Conservation (phyloP, 2,888 invertebrate species). For the Latheticus oryzae region DNA sequence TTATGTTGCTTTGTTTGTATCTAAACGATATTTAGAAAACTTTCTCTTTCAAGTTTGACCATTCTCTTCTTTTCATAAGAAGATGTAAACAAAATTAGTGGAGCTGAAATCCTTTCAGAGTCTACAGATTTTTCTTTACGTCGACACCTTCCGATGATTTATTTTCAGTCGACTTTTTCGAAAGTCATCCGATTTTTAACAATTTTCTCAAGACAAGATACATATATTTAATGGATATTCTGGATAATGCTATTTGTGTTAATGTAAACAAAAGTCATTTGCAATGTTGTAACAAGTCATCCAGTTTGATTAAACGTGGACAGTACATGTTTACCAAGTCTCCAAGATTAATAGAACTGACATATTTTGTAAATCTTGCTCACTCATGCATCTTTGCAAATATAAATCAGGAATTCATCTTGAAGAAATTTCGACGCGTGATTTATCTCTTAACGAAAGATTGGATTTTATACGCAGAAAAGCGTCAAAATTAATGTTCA, state of each 20-base stretch:
- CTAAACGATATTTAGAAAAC: too few relatives aligned
- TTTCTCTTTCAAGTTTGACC: conserved; percentile 6
- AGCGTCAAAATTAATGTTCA: conserved; percentile 17
- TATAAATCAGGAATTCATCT: conserved; percentile 32
- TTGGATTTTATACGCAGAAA: conserved; percentile 9
- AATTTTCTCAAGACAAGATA: conserved; percentile 6
- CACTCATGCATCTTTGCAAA: conserved; percentile 28
- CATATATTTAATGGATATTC: too few relatives aligned
- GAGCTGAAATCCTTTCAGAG: conserved; percentile 33
- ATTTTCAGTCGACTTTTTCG: conserved; percentile 22
- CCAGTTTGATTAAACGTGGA: conserved; percentile 9
- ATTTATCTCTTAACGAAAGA: conserved; percentile 31
- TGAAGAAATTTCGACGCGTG: conserved; percentile 18
- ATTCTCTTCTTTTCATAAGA: conserved; percentile 2
- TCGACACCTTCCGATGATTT: conserved; percentile 27
- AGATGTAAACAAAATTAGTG: conserved; percentile 24
- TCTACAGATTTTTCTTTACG: conserved; percentile 17
- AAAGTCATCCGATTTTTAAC: conserved; percentile 24
- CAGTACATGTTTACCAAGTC: conserved; percentile 23
- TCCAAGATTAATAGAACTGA: conserved; percentile 20
- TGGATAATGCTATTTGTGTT: conserved; percentile 1
- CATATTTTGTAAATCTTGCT: conserved; percentile 29
- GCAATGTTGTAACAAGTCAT: conserved; percentile 15
- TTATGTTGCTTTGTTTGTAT: background rate
- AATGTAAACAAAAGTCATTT: conserved; percentile 18